A percentile compares a stretch with the other conserved stretches of the same genome.
These are phyloP conservation scores for Megathymus violae DNA, from an alignment of 1,140 invertebrate genomes.

Conservation along the genomic window DNA sequence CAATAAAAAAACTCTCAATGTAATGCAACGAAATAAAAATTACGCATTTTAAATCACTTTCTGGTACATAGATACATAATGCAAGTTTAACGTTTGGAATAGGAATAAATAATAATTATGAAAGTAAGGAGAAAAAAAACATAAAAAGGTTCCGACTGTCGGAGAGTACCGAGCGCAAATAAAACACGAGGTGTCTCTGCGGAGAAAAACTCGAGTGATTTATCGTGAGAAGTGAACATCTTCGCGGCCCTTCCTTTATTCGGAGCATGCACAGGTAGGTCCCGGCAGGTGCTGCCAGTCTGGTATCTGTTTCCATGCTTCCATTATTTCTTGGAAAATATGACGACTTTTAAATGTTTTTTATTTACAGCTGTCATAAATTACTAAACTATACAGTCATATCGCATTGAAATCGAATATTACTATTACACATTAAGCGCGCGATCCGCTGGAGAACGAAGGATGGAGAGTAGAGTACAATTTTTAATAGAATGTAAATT, in stretches of 20 bases:
- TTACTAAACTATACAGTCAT: no score
- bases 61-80: slow-evolving; percentile 27
- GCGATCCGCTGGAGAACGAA: no score
- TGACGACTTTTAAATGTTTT: slow-evolving; percentile 2
- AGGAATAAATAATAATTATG: slow-evolving; percentile 52
- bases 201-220: slow-evolving; percentile 74
- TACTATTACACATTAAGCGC: no score
- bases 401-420: no score
- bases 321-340: slow-evolving; percentile 16
- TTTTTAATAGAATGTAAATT: no score
- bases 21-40: no score
- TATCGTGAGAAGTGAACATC: slow-evolving; percentile 79
- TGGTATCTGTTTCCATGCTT: slow-evolving; percentile 40
- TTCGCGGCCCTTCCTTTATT: slow-evolving; percentile 57
- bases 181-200: slow-evolving; percentile 68
- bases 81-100: slow-evolving; percentile 18
- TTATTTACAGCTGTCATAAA: no score
- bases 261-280: slow-evolving; percentile 62
- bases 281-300: slow-evolving; percentile 57
- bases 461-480: no score
- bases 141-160: slow-evolving; percentile 47
- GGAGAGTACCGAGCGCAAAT: slow-evolving; percentile 57
- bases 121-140: slow-evolving; percentile 44
- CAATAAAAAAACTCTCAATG: no score
- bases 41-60: no score